phyloP scores from a whole-genome alignment of 2,113 vertebrate species.

The Hassar affinis region DNA sequence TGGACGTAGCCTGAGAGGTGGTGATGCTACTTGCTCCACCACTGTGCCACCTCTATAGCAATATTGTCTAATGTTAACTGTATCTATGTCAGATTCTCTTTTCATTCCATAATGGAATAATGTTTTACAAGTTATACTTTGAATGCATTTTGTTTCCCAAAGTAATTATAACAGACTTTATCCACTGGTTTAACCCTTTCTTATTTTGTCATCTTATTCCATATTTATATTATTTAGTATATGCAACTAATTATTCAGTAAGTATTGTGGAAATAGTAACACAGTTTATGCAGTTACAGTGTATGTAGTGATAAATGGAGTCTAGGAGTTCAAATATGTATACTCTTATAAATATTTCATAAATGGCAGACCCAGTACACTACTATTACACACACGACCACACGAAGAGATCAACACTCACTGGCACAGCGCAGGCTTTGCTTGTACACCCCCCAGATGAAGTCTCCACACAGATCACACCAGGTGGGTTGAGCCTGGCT shows the following conservation, averaged over 20 bases:
- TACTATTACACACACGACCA: not conserved
- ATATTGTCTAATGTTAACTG: not conserved
- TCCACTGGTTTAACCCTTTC: not conserved
- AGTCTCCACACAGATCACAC: conserved; percentile 96
- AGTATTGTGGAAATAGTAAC: not conserved
- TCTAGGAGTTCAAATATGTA: too few species aligned
- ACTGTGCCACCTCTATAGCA: not conserved
- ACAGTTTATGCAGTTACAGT: not conserved
- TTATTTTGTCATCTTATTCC: not conserved
- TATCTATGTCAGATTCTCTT: not conserved
- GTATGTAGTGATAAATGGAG: not conserved
- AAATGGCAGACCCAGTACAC: not conserved
- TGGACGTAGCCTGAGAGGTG: not conserved
- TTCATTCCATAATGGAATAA: not conserved
- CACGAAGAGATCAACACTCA: conserved; percentile 73
- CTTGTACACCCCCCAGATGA: conserved; percentile 93
- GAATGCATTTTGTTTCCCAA: not conserved
- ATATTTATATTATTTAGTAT: not conserved
- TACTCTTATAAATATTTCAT: too few species aligned
- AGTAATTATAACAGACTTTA: not conserved
- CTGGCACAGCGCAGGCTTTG: conserved; percentile 86
- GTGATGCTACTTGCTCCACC: too few species aligned
- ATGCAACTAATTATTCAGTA: not conserved
- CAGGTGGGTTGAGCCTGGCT: conserved; percentile 83
- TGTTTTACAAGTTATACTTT: not conserved